Conservation (phyloP, 37 sponge, comb jelly and placozoan genomes). For the Cladorhizidae sp. region DNA sequence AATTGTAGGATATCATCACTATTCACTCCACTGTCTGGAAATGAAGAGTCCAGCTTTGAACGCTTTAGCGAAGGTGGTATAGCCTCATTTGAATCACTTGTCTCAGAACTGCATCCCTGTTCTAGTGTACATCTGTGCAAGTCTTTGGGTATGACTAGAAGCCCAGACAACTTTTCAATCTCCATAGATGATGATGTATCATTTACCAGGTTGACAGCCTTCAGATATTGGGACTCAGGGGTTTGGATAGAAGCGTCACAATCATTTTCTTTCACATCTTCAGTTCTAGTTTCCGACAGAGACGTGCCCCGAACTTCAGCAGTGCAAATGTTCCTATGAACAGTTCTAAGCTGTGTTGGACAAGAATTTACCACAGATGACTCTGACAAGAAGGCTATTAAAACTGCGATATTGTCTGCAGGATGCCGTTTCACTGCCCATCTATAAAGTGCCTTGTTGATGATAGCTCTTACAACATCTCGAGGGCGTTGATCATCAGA, state of each 20-base stretch:
- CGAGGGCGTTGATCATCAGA: constrained; percentile 21
- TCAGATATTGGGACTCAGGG: no score
- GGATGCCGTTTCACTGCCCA: constrained; percentile 58
- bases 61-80: background rate
- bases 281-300: no score
- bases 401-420: constrained; percentile 87
- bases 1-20: constrained; percentile 2
- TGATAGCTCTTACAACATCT: constrained; percentile 69
- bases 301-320: no score
- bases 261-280: no score
- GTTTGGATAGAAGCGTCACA: no score
- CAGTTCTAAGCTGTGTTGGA: no score
- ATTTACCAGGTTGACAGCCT: no score
- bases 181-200: no score
- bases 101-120: background rate
- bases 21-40: background rate
- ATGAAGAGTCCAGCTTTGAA: background rate
- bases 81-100: background rate
- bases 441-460: constrained; percentile 64
- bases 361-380: background rate
- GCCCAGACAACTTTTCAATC: no score
- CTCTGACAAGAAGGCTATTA: constrained; percentile 70
- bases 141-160: background rate
- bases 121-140: background rate
- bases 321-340: no score